These are phyloP conservation scores for Slavum lentiscoides DNA, from an alignment of 2,888 invertebrate genomes.

Conservation along the genomic window DNA sequence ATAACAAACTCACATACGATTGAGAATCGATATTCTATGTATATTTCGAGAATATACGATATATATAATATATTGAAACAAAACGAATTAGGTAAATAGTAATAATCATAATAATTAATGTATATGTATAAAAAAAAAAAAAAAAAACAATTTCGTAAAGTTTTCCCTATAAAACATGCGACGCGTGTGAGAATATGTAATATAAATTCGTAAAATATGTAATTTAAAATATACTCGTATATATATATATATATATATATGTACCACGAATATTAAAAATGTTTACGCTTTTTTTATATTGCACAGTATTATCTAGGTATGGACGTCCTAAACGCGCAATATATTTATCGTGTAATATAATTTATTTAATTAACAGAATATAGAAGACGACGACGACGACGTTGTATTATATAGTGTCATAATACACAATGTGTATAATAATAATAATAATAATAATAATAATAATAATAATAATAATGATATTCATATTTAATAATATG, in stretches of 20 bases:
- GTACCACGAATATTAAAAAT: background rate
- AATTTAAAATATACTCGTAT: background rate
- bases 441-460: no score
- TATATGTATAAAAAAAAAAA: no score
- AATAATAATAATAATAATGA: no score
- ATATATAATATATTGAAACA: no score
- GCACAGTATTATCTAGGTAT: no score
- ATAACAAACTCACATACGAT: no score
- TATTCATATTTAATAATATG: background rate
- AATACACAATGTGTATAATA: background rate
- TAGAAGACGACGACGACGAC: slow-evolving; percentile 37
- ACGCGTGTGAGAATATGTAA: background rate
- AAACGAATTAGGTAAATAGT: no score
- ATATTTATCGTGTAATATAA: background rate
- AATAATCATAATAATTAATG: no score
- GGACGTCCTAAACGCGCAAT: slow-evolving; percentile 1
- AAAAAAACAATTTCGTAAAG: background rate
- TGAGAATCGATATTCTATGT: no score
- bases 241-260: no score
- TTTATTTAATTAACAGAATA: slow-evolving; percentile 33
- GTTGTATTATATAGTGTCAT: background rate
- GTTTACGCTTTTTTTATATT: background rate
- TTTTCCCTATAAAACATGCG: background rate
- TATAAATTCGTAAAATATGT: slow-evolving; percentile 4
- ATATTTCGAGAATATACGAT: no score